phyloP scores from a whole-genome alignment of 2,113 vertebrate species.

The Oryzias curvinotus region DNA sequence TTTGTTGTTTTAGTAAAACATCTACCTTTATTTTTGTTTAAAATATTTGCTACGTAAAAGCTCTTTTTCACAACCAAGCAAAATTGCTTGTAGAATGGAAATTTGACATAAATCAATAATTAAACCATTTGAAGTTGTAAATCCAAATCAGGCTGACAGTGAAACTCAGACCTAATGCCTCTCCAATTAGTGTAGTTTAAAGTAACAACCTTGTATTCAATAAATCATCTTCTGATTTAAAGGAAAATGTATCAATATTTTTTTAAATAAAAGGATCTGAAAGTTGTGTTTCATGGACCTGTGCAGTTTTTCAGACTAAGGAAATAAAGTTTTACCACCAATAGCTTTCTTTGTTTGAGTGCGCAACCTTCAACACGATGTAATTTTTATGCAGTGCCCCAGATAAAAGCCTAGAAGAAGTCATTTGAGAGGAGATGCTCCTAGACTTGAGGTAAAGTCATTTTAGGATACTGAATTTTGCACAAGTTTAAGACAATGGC shows the following conservation, averaged over 20 bases:
- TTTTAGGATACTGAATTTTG: conserved; percentile 13
- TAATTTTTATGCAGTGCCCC: conserved; percentile 7
- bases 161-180: too few species aligned
- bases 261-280: background rate
- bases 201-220: too few species aligned
- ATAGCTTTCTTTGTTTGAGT: conserved; percentile 7
- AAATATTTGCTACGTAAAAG: too few species aligned
- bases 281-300: background rate
- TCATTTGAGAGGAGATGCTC: conserved; percentile 8
- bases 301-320: conserved; percentile 2
- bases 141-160: too few species aligned
- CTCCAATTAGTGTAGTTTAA: too few species aligned
- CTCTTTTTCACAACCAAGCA: too few species aligned
- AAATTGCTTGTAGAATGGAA: too few species aligned
- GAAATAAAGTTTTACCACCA: conserved; percentile 1
- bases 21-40: too few species aligned
- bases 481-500: conserved; percentile 10
- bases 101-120: too few species aligned
- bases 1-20: too few species aligned
- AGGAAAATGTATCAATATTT: background rate
- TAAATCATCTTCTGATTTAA: background rate
- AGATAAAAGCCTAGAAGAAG: conserved; percentile 13
- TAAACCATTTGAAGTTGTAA: too few species aligned
- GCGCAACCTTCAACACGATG: conserved; percentile 18
- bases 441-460: background rate